Evolutionary conservation across 2,797 vertebrate genomes (phyloP), one percentile per base, ranked within the genome.

Genomic region (Cuculus canorus): DNA sequence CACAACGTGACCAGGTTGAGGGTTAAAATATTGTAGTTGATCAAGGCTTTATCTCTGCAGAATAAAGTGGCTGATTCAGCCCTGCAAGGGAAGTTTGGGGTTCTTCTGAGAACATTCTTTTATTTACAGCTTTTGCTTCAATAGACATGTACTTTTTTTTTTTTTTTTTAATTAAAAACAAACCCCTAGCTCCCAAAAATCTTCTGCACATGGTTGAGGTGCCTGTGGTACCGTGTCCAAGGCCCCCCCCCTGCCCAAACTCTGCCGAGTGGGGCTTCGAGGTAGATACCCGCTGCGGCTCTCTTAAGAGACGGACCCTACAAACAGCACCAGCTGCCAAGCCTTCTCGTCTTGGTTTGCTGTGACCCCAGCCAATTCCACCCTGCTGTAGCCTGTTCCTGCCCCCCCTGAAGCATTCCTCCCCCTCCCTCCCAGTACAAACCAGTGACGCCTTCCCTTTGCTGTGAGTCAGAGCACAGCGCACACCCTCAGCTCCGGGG

Each of bases 381-480:
- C 50, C 18, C 78, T 15, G 23, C 76, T 25, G 17, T 3, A 37
- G 33, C n/a, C 54, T 22, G 10, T 13, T 63, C 54, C 59, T 37
- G 43, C 15, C n/a, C 64, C 64, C 21, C 5, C 5, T 10, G 9
- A 33, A 33, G 32, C 52, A 5, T 45, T n/a, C 8, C 12, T 2
- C 1, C 0, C 48, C 9, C 24, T 35, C 43, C 85, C 41, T 39
- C 7, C 57, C 43, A 37, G 18, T 19, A 15, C 41, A 15, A 65
- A 52, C 66, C 60, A 48, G 73, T 2, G 41, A 41, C 5, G 21
- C 56, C 41, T 13, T 13, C 45, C 60, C 54, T 27, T 27, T 16
- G 68, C 57, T 16, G 2, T 0, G 43, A 17, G 54, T 52, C 30
- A 19, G 53, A 22, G 41, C 32, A 8, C 0, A 3, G 56, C 4